Percentiles rank a stretch among this genome's conserved stretches.
These are phyloP conservation scores for Ophiothrix spiculata DNA, from an alignment of 35 echinoderm and acorn worm species.

Conservation along the genomic window DNA sequence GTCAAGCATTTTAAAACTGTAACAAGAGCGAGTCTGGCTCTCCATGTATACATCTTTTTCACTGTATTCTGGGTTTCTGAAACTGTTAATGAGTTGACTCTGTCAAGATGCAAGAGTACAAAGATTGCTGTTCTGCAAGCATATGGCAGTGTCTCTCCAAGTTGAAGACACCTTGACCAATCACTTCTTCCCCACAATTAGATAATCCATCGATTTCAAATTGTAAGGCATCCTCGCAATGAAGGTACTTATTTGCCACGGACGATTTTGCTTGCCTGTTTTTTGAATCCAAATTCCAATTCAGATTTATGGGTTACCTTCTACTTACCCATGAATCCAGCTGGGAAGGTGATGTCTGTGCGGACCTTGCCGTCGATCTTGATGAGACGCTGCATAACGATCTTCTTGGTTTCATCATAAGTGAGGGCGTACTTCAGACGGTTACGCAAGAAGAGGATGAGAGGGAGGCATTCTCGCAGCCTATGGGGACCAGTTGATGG, in stretches of 20 bases:
- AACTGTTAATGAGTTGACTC: too few relatives aligned
- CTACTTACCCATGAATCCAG: slow-evolving; percentile 87
- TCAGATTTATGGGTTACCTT: background rate
- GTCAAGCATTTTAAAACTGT: too few relatives aligned
- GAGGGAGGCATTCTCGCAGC: slow-evolving; percentile 92
- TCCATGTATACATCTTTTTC: too few relatives aligned
- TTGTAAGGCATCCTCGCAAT: too few relatives aligned
- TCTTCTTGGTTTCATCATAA: slow-evolving; percentile 92
- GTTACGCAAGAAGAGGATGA: slow-evolving; percentile 92
- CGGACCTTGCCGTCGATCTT: slow-evolving; percentile 99
- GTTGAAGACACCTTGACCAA: background rate
- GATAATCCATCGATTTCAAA: background rate
- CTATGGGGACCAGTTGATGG: slow-evolving; percentile 97
- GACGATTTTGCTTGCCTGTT: too few relatives aligned
- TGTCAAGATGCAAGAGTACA: too few relatives aligned
- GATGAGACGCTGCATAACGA: slow-evolving; percentile 92
- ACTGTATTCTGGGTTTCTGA: too few relatives aligned
- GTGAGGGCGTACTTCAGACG: slow-evolving; percentile 97
- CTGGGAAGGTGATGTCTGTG: slow-evolving; percentile 83
- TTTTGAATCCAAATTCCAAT: background rate
- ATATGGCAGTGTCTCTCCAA: background rate
- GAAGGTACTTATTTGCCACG: too few relatives aligned
- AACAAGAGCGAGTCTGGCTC: too few relatives aligned
- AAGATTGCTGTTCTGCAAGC: too few relatives aligned
- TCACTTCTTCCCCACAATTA: background rate